Evolutionary conservation across 2,888 invertebrate species (phyloP), one percentile per base, ranked within the genome.

Genomic region (Halocaridina rubra): DNA sequence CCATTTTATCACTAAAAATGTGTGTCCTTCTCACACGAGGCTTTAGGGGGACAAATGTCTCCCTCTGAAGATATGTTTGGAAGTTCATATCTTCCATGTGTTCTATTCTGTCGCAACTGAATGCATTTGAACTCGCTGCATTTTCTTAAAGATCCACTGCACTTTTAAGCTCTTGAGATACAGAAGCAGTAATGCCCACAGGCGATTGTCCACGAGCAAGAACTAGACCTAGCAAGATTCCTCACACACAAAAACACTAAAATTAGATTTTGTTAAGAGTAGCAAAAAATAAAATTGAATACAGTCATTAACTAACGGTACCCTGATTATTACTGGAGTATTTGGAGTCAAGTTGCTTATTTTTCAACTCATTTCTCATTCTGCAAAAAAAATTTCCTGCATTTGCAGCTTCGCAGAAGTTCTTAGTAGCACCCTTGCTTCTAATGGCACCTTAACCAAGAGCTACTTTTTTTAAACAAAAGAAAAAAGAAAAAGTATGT

Each of bases 261-360:
- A 53, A 19, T 53, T 53, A 53, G 53, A 53, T 81, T 53, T 81
- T 81, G 53, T 53, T 75, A 81, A 32, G 57, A 74, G 67, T 76
- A 61, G 74, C 61, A 74, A 76, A 81, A 57, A 71, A 53, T 53
- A 53, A 84, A 84, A 84, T 64, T 78, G 39, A 84, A 71, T 53
- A 84, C 74, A 81, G 72, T 81, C 76, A 77, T 67, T 81, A 82
- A 69, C 82, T 84, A 78, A 84, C 53, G 82, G 82, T 84, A 84
- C 82, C 82, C 82, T 84, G 82, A 84, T 84, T 84, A 71, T 78
- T 84, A 84, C 32, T 84, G 82, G 82, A 84, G 82, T 81, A 76
- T 71, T n/a, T 84, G 53, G 71, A 77, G 78, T 84, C 78, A 78
- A 78, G 78, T 72, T 84, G 82, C 82, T 78, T 84, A 78, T 76